These are phyloP conservation scores for Halocynthia roretzi DNA, from an alignment of 23 tunicate genomes.

Conservation along the genomic window DNA sequence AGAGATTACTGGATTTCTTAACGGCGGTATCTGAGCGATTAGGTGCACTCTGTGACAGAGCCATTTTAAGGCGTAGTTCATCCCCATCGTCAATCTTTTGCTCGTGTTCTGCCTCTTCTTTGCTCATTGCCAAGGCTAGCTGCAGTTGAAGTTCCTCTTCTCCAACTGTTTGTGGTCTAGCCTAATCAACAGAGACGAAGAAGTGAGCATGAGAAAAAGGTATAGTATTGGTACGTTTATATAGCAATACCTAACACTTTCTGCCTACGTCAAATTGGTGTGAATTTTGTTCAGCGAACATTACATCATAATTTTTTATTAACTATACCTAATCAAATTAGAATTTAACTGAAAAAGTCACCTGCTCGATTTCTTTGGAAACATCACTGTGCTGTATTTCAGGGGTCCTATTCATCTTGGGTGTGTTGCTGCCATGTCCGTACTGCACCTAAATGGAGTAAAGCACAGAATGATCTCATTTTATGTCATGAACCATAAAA, in stretches of 20 bases:
- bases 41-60: constrained; percentile 46
- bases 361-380: constrained; percentile 77
- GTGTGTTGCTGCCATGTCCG: constrained; percentile 79
- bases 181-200: constrained; percentile 12
- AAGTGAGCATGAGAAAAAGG: too few relatives aligned
- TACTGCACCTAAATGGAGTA: constrained; percentile 41
- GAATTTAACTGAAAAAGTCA: neutral
- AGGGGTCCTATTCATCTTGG: constrained; percentile 49
- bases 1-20: constrained; percentile 21
- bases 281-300: too few relatives aligned
- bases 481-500: too few relatives aligned
- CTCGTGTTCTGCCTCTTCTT: constrained; percentile 95
- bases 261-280: too few relatives aligned
- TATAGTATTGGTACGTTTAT: too few relatives aligned
- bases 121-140: constrained; percentile 92
- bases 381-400: constrained; percentile 17
- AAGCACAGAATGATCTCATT: neutral
- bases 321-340: too few relatives aligned
- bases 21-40: constrained; percentile 1
- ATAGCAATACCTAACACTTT: too few relatives aligned
- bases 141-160: constrained; percentile 97
- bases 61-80: constrained; percentile 83
- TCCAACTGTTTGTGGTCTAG: constrained; percentile 84
- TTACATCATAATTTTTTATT: too few relatives aligned
- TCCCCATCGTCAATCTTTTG: constrained; percentile 82